Base-by-base conservation (phyloP, 2,113 vertebrate species). In the Aegotheles bennettii region DNA sequence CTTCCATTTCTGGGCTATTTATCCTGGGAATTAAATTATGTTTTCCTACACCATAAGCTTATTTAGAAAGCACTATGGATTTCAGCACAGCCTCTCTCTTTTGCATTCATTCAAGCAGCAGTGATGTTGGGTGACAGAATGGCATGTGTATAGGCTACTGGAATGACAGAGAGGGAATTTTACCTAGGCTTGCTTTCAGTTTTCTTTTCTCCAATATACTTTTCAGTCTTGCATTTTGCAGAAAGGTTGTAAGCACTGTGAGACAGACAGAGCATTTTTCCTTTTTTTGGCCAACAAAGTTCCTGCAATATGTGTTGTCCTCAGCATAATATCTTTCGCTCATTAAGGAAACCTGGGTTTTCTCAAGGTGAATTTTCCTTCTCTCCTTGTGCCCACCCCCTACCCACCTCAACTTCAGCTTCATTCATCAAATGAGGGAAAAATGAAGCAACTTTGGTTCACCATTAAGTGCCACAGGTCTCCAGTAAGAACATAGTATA, bases 381-480 rank as follows among this genome's bases (percentile, higher is more conserved):
- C 86, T 93, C 83, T 90, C 56, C 35, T 70, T 86, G 76, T 68
- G 78, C 90, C 38, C 54, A 82, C 70, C 60, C 78, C 42, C 2
- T 63, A 33, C 42, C 18, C 0, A 0, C 74, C 48, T 79, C 84
- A 91, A 54, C 47, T 53, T 21, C 53, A 83, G 59, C 53, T 92
- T 84, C 90, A 94, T 94, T 95, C 95, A 95, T 96, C 94, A 95
- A 92, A 35, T 47, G 76, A 86, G 40, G 38, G 45, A 21, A 96
- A 90, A 96, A 89, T 0, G 50, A 93, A 94, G 88, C 71, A 90
- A 78, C 75, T 86, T 69, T 70, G 71, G 93, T 89, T 87, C 60
- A 56, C 76, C 92, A 93, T 80, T 31, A 71, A 91, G 89, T 76
- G 48, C 69, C 81, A 78, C 48, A 13, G 48, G 48, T 87, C 94